A percentile compares a stretch with the other conserved stretches of the same genome.
These are phyloP conservation scores for Porites rus DNA, from an alignment of 92 coral and sea anemone species.

Conservation along the genomic window DNA sequence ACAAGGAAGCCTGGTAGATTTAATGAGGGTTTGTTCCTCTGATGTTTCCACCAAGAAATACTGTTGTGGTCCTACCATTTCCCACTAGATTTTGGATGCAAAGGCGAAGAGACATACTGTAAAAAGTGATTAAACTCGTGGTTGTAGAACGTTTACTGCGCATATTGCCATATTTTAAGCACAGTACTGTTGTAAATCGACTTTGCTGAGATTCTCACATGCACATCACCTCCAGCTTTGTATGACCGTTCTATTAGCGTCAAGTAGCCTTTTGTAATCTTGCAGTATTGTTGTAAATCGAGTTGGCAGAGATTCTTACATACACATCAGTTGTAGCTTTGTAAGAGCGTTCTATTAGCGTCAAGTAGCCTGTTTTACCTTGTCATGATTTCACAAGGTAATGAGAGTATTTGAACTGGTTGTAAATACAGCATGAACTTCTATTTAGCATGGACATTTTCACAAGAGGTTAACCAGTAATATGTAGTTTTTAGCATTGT, in stretches of 20 bases:
- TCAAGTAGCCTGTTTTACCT: too few relatives aligned
- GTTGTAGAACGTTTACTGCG: not conserved
- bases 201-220: conserved; percentile 16
- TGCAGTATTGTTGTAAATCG: too few relatives aligned
- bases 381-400: too few relatives aligned
- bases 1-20: conserved; percentile 35
- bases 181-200: not conserved
- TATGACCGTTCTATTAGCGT: not conserved
- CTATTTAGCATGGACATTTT: too few relatives aligned
- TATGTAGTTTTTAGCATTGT: too few relatives aligned
- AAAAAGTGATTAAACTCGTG: not conserved
- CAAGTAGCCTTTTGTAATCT: too few relatives aligned
- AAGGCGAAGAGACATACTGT: conserved; percentile 42
- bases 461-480: too few relatives aligned
- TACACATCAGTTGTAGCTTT: too few relatives aligned
- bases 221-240: not conserved
- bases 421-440: too few relatives aligned
- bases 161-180: not conserved
- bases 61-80: conserved; percentile 12
- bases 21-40: conserved; percentile 44
- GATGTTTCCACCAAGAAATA: conserved; percentile 10
- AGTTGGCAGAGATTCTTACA: too few relatives aligned
- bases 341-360: too few relatives aligned
- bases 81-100: conserved; percentile 30
- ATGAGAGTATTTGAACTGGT: too few relatives aligned